Evolutionary conservation across 1,140 invertebrate species (phyloP), one percentile per base, ranked within the genome.

Genomic region (Zaprionus capensis): DNA sequence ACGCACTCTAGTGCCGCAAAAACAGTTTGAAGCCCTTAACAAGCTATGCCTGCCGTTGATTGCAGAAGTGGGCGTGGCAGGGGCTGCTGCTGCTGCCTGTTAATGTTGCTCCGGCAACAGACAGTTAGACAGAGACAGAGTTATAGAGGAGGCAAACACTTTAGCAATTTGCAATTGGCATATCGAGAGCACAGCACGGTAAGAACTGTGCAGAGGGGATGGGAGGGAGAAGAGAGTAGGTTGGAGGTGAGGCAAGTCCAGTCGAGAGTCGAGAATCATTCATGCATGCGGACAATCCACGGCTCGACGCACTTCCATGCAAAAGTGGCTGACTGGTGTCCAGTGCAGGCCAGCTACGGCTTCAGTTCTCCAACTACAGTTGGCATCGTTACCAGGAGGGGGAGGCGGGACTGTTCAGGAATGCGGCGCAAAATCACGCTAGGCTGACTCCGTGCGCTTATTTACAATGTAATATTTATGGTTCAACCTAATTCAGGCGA

Each of bases 161-260:
- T 76, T 66, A 17, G 62, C 80, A 88, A 80, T 88, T 90, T 79
- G 81, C 75, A 90, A 88, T 90, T 88, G 84, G 85, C 84, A 90
- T 90, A 87, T 84, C 85, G 81, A 88, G 78, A 84, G 81, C 71
- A 41, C 22, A 63, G 51, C 53, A 46, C 26, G 22, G 20, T 20
- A 14, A 24, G 17, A n/a, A 36, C 56, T 12, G 66, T 9, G 62
- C 5, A 24, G 2, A 24, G 20, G 51, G 15, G 36, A 17, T 6
- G 26, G 15, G 24, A 24, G 24, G 24, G 0, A 5, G 24, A 1
- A 28, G 26, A 6, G 1, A 7, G 28, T 6, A 22, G 49, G 5
- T 6, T 41, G 38, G 41, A 53, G 41, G 26, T 20, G 46, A 51
- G 46, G 20, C 20, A 46, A 34, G 61, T 22, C 22, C 31, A 41